Base-by-base conservation (phyloP, 1,140 invertebrate species). In the Panagrolaimus sp. region DNA sequence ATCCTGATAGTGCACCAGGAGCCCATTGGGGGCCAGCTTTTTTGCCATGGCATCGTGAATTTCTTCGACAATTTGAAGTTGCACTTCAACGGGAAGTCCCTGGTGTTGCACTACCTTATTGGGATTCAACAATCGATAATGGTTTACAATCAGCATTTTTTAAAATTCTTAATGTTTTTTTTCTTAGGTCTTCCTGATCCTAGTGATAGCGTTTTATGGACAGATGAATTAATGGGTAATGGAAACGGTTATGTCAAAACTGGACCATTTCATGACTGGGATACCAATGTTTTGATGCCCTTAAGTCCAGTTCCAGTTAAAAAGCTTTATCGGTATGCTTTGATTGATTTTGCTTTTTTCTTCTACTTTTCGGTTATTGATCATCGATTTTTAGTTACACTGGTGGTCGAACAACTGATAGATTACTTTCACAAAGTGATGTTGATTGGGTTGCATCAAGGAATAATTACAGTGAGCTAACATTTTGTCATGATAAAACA, bases 71-170 rank as follows among this genome's bases (percentile, higher is more conserved):
- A 45, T 76, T 76, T 51, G 74, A 82, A 61, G 48, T 72, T 1
- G 79, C 81, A 13, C 72, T 83, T 0, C 79, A 77, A 46, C 74
- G 71, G 16, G 77, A 83, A 69, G 74, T 74, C 9, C 77, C 79
- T 9, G 66, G 64, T 8, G 77, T 78, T 4, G 63, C 72, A 16
- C 53, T 83, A 20, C 81, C 82, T 13, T 83, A 80, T 71, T 83
- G 83, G 83, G 82, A 84, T 66, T 83, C 81, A n/a, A 84, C 82
- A 42, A 53, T 83, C 4, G 82, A 83, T 67, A 63, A 82, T 65
- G 78, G 76, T 73, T 27, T 38, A 38, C n/a, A 57, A 57, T 13
- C 20, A 20, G 20, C 20, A 9, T 38, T 38, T 38, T 38, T 38
- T 38, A 48, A n/a, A n/a, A n/a, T n/a, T n/a, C 47, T 25, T 57